Evolutionary conservation across 1,140 invertebrate genomes (phyloP).

Genomic region (Drosophila sucinea): DNA sequence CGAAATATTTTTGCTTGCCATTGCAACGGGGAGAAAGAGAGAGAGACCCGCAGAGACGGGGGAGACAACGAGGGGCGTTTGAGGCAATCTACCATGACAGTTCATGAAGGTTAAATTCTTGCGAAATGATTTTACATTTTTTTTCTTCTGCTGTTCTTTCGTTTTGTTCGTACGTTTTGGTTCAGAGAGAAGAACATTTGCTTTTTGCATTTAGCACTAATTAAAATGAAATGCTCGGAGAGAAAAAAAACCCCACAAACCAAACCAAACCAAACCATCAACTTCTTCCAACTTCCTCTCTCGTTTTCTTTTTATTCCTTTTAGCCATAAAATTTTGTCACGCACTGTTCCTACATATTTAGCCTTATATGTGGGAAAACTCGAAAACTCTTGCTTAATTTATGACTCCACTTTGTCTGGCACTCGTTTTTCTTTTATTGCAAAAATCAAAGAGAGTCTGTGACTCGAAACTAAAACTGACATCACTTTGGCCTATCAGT

Average conservation of each 20-base stretch:
- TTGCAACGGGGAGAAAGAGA: slow-evolving; percentile 34
- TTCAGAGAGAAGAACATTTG: neutral
- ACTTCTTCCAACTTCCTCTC: neutral
- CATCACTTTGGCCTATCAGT: slow-evolving; percentile 32
- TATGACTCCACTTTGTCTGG: slow-evolving; percentile 18
- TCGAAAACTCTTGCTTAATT: slow-evolving; percentile 3
- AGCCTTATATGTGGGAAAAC: neutral
- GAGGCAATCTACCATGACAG: slow-evolving; percentile 74
- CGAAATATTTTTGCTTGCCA: slow-evolving; percentile 53
- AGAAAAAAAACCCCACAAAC: neutral
- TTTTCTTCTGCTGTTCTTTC: slow-evolving; percentile 3
- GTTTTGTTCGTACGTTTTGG: neutral
- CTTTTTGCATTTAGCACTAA: slow-evolving; percentile 2
- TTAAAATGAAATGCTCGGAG: neutral
- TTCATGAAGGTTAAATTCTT: slow-evolving; percentile 79
- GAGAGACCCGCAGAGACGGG: neutral
- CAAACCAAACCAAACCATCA: slow-evolving; percentile 6
- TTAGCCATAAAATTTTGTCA: slow-evolving; percentile 70
- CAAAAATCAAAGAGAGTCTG: neutral
- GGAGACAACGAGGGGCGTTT: slow-evolving; percentile 14
- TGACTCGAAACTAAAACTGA: slow-evolving; percentile 14
- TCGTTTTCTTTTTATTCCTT: neutral
- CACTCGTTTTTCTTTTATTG: neutral
- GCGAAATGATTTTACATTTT: slow-evolving; percentile 58
- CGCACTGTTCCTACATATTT: slow-evolving; percentile 36